Base-by-base conservation (phyloP, 2,797 vertebrate genomes). In the Characodon lateralis region DNA sequence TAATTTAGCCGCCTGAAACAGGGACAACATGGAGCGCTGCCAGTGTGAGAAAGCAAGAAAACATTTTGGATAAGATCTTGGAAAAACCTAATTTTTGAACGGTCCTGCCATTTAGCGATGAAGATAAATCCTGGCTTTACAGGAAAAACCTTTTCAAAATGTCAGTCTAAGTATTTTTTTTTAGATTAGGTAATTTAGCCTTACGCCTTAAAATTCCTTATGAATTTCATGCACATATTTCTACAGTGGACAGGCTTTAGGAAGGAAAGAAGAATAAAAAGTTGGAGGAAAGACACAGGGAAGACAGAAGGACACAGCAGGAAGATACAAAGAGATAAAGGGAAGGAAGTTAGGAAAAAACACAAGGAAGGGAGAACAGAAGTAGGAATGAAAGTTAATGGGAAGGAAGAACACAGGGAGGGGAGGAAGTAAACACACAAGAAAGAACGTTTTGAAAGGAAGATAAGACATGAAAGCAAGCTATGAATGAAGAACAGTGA, bases 1-100 rank as follows among this genome's bases (percentile, higher is more conserved):
- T 88, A 85, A 92, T 83, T 94, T 89, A 83, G 63, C 78, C 48
- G 4, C 83, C 82, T 78, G 35, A 81, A 90, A 90, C 84, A 91
- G 79, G 83, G 81, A 84, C 86, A 71, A 85, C 84, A 85, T 90
- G 85, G 78, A 88, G 46, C 65, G 13, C 78, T 80, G 83, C 80
- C 84, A 87, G 51, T 3, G 4, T 73, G 87, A 43, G 78, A 79
- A 78, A 77, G 78, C 78, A 77, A 81, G 85, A 82, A 87, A 92
- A 83, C 43, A 61, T 85, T 81, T 86, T 83, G 85, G 89, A 87
- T 74, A 56, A 72, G 68, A 87, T 86, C 50, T 82, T 35, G 74
- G 83, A 88, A 85, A 83, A 91, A 82, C 5, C 41, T 75, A 1
- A 90, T 89, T 89, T 85, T 46, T 31, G 85, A 87, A 89, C 77